Base-by-base conservation (phyloP, 1,140 invertebrate species). In the Brachionus paranguensis region DNA sequence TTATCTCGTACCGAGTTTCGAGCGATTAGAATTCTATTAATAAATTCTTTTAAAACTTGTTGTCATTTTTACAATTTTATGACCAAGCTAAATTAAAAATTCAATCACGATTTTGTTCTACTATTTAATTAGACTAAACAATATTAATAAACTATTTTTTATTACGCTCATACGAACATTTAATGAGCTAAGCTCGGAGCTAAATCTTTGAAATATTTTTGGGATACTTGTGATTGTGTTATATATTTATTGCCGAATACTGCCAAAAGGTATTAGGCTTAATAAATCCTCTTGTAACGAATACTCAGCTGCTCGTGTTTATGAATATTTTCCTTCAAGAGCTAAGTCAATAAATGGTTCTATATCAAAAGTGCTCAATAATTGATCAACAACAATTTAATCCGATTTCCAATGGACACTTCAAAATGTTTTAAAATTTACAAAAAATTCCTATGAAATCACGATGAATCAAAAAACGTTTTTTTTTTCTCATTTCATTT, bases 61-160 rank as follows among this genome's bases (percentile, higher is more conserved):
- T 68, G 64, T 68, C 64, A 68, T 37, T 68, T 68, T 68, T 68
- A 68, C 64, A 29, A 68, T 68, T 68, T 72, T 72, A 72, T 72
- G 68, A 72, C 68, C 68, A 68, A 33, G 64, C 29, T 29, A 37
- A 68, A 68, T 33, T 68, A 33, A 37, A 68, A 68, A 68, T 33
- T 55, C 53, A 68, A 68, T 33, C 33, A 33, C 64, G 64, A 33
- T 68, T 68, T 41, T 37, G n/a, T 72, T 33, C 37, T 72, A 17
- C 68, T 72, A 29, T 17, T 72, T 72, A 41, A 72, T 41, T 72
- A 72, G 68, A 41, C 68, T 41, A 72, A 72, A 72, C 68, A 72
- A 41, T 72, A 72, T 72, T 41, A 72, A 72, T 68, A 68, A 33
- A 33, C 27, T 68, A 33, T 68, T 68, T 68, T 64, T 68, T 68